phyloP scores from a whole-genome alignment of 2,113 vertebrate species.

The Corythaixoides concolor region DNA sequence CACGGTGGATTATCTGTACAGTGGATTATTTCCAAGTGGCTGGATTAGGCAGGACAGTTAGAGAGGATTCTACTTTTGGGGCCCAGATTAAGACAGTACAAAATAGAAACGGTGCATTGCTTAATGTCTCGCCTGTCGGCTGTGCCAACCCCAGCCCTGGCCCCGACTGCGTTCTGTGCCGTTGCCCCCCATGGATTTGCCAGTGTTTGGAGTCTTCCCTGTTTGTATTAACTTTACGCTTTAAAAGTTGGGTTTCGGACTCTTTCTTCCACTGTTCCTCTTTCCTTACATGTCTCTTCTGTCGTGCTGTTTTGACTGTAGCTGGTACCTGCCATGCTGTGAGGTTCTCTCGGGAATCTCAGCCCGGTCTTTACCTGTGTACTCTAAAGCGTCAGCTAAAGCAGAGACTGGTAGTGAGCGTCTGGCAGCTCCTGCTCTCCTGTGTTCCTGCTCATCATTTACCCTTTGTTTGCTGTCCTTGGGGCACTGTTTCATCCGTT shows the following conservation, averaged over 20 bases:
- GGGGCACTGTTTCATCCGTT: neutral
- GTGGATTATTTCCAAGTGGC: neutral
- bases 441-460: neutral
- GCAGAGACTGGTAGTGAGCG: neutral
- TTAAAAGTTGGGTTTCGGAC: neutral
- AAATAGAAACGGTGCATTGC: neutral
- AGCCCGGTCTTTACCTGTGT: neutral
- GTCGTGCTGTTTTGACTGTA: neutral
- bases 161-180: neutral
- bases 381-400: neutral
- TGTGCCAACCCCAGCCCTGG: neutral
- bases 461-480: neutral
- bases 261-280: neutral
- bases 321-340: neutral
- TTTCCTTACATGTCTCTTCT: neutral
- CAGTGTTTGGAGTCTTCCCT: neutral
- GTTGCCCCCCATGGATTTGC: neutral
- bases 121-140: neutral
- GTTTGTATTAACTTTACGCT: neutral
- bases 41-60: neutral
- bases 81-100: neutral
- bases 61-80: neutral
- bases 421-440: neutral
- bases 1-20: neutral
- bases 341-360: neutral